Conservation (phyloP, 2,888 invertebrate species). For the Pristionchus exspectatus region DNA sequence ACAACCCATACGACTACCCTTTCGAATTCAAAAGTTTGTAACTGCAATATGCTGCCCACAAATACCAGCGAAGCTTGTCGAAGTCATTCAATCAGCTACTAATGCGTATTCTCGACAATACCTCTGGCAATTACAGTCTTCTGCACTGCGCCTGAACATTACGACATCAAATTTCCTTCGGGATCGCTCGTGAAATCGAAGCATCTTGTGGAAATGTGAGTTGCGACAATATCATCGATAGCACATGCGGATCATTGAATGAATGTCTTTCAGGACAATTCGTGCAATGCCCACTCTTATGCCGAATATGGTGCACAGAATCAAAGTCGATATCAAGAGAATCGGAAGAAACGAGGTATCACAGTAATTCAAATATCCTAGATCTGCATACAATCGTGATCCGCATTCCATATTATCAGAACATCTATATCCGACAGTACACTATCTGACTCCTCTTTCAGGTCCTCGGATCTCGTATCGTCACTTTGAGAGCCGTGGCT, state of each 20-base stretch:
- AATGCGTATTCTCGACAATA: too few relatives aligned
- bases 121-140: background rate
- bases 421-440: too few relatives aligned
- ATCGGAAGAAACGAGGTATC: constrained; percentile 25
- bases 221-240: background rate
- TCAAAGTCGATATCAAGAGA: constrained; percentile 48
- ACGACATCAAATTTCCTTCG: background rate
- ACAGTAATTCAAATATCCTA: background rate
- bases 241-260: background rate
- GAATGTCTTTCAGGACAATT: constrained; percentile 13
- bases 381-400: background rate
- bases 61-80: background rate
- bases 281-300: constrained; percentile 34
- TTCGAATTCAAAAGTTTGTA: constrained; percentile 39
- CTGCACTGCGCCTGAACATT: constrained; percentile 47
- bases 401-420: too few relatives aligned
- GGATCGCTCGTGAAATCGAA: constrained; percentile 2
- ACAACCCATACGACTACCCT: constrained; percentile 52
- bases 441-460: background rate
- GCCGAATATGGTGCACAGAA: constrained; percentile 22
- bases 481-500: constrained; percentile 14
- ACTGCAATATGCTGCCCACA: background rate
- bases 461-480: constrained; percentile 34
- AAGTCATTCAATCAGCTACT: too few relatives aligned
- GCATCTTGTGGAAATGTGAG: constrained; percentile 38